Evolutionary conservation across 1,140 invertebrate species (phyloP), one percentile per base, ranked within the genome.

Genomic region (Grapholita molesta): DNA sequence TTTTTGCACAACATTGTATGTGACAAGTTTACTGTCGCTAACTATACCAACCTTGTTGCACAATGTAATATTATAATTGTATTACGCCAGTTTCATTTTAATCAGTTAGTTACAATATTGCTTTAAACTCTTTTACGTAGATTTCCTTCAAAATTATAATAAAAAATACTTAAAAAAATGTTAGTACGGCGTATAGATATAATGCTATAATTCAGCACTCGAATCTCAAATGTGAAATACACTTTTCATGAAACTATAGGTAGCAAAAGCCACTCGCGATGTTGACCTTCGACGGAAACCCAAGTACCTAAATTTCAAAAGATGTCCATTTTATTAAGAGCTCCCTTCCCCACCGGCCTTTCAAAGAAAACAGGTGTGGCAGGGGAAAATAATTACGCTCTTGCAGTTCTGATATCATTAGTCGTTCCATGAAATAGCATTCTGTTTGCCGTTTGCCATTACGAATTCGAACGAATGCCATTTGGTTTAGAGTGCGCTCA

Each of bases 351-450:
- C 0, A 30, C 55, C 24, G 25, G 15, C 15, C 25, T 28, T 28
- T 24, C 9, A 61, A 32, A 61, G n/a, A n/a, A 28, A 61, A 61
- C 6, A 7, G 55, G 8, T 25, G 55, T 28, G 7, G 15, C 25
- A 61, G 55, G 55, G 28, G 55, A 18, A 61, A 61, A 61, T 61
- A 61, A 61, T 61, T 61, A 61, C 24, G 12, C 25, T 32, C 30
- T 61, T 25, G 24, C 25, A 61, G 55, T 25, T 61, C 55, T 30
- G 18, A 12, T 32, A 18, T 32, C 28, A 61, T 61, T 61, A 61
- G 55, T 11, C 12, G 24, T n/a, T 15, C 55, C 23, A 2, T n/a
- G 3, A 1, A 12, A 32, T 25, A 61, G 18, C 55, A 15, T 61
- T 61, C 6, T 8, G 0, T 30, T 8, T 2, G 0, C 28, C 5